These are phyloP conservation scores for Takifugu flavidus DNA, from an alignment of 2,113 vertebrate species.

Conservation along the genomic window DNA sequence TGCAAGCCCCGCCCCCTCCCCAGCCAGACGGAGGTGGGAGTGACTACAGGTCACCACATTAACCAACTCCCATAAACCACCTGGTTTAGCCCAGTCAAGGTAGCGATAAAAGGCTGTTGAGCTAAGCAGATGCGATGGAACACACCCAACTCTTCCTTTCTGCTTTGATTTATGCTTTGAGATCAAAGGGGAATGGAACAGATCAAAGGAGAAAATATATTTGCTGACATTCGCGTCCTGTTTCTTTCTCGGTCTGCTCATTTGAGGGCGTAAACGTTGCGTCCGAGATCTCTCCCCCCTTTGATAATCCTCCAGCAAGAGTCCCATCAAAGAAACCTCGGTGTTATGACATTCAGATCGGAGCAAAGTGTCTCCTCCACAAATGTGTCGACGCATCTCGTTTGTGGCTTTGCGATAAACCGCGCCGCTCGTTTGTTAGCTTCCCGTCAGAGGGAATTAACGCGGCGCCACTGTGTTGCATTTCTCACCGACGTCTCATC, in stretches of 20 bases:
- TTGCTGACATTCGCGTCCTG: not conserved
- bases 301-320: constrained; percentile 8
- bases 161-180: no score
- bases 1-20: not conserved
- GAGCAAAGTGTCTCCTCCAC: constrained; percentile 26
- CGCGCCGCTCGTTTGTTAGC: constrained; percentile 27
- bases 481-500: constrained; percentile 57
- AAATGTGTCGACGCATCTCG: constrained; percentile 32
- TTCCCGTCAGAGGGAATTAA: constrained; percentile 49
- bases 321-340: constrained; percentile 29
- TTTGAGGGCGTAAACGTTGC: no score
- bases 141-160: no score
- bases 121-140: no score
- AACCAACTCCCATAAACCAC: constrained; percentile 12
- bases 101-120: no score
- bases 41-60: no score
- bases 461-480: constrained; percentile 48
- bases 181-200: not conserved
- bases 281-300: no score
- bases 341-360: constrained; percentile 62
- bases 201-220: no score
- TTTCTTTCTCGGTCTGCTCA: not conserved
- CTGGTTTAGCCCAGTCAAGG: not conserved
- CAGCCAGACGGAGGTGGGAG: not conserved
- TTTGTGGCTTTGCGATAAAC: constrained; percentile 49